phyloP scores from a whole-genome alignment of 1,140 invertebrate genomes.

The Pectinophora gossypiella region DNA sequence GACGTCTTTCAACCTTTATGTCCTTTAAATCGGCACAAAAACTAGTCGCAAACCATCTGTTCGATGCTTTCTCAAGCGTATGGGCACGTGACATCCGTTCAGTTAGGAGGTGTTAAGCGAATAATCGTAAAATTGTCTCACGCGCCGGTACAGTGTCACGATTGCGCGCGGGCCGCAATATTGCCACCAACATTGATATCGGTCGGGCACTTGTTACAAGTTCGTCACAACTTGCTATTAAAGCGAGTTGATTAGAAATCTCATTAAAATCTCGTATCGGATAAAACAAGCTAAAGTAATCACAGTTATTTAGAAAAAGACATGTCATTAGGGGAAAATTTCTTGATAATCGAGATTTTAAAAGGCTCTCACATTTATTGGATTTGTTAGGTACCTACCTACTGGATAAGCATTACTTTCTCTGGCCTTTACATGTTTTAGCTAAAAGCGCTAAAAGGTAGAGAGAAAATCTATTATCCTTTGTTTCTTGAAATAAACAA shows the following conservation, averaged over 20 bases:
- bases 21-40: conserved; percentile 2
- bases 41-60: conserved; percentile 16
- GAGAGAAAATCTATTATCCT: background rate
- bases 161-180: background rate
- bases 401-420: too few relatives aligned
- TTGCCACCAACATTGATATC: conserved; percentile 14
- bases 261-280: conserved; percentile 10
- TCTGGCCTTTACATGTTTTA: too few relatives aligned
- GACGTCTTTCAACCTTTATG: background rate
- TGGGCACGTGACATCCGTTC: conserved; percentile 48
- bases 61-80: conserved; percentile 36
- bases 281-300: background rate
- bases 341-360: background rate
- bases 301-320: background rate
- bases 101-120: conserved; percentile 32
- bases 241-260: conserved; percentile 14
- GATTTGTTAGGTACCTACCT: too few relatives aligned
- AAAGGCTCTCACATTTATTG: too few relatives aligned
- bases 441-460: background rate
- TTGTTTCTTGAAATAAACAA: background rate
- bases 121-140: conserved; percentile 51
- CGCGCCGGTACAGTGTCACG: conserved; percentile 26
- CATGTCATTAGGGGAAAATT: background rate
- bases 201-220: conserved; percentile 17
- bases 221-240: conserved; percentile 12